Percentiles rank a stretch among this genome's conserved stretches.
Conservation (phyloP, 2,113 vertebrate species). For the Petrocephalus microphthalmus region DNA sequence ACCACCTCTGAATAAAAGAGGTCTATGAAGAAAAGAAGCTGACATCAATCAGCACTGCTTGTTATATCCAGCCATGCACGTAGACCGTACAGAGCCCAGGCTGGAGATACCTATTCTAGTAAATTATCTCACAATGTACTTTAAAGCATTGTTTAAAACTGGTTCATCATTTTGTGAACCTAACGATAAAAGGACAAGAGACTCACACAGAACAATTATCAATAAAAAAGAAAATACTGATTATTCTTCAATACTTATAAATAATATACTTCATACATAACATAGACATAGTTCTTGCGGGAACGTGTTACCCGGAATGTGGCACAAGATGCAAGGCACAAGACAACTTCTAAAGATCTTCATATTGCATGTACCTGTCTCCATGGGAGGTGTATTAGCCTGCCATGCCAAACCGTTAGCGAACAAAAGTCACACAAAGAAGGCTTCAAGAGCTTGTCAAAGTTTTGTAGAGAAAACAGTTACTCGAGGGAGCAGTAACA, state of each 20-base stretch:
- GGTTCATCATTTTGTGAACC: not conserved
- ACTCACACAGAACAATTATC: not conserved
- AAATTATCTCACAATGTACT: not conserved
- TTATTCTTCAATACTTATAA: not conserved
- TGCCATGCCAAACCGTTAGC: constrained; percentile 39
- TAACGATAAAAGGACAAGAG: not conserved
- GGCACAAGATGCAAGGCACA: not conserved
- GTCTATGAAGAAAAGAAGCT: constrained; percentile 51
- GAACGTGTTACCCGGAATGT: not conserved
- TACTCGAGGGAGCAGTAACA: not conserved
- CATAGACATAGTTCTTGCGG: not conserved
- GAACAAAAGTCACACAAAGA: constrained; percentile 30
- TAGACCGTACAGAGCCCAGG: not conserved
- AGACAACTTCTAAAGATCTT: constrained; percentile 28
- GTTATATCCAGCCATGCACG: constrained; percentile 33
- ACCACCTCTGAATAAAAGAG: constrained; percentile 50
- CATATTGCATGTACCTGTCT: constrained; percentile 33
- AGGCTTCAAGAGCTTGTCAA: not conserved
- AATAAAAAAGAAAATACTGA: not conserved
- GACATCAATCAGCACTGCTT: constrained; percentile 54
- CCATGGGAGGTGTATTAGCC: constrained; percentile 25
- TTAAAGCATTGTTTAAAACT: not conserved
- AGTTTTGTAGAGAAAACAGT: not conserved
- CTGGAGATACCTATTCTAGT: not conserved
- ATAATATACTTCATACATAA: too few species aligned